phyloP scores from a whole-genome alignment of 2,797 vertebrate species.

The Novumbra hubbsi region DNA sequence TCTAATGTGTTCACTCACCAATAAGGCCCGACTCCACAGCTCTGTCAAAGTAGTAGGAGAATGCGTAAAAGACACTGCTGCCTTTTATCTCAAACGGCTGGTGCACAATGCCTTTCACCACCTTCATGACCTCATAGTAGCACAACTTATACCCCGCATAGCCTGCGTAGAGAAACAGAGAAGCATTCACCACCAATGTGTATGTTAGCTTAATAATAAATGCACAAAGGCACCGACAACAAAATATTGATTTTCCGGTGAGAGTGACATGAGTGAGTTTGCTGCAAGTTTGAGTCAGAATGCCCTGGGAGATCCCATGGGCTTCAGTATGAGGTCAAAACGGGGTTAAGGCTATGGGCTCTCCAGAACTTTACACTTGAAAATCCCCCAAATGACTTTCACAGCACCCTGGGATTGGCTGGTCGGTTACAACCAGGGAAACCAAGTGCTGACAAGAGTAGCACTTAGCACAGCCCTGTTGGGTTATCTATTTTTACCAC shows the following conservation, averaged over 20 bases:
- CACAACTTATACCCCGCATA: slow-evolving; percentile 91
- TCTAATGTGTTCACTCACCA: slow-evolving; percentile 73
- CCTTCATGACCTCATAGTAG: slow-evolving; percentile 87
- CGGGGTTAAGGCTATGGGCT: slow-evolving; percentile 44
- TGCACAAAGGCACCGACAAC: not conserved
- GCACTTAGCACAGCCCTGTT: slow-evolving; percentile 59
- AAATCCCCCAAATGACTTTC: slow-evolving; percentile 62
- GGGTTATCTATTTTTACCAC: slow-evolving; percentile 73
- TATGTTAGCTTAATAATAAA: not conserved
- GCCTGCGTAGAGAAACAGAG: slow-evolving; percentile 65
- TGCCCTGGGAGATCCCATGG: slow-evolving; percentile 26
- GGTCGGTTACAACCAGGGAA: slow-evolving; percentile 54
- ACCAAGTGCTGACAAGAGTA: slow-evolving; percentile 70
- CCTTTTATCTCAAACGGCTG: slow-evolving; percentile 89
- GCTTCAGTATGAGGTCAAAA: slow-evolving; percentile 46
- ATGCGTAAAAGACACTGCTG: slow-evolving; percentile 92
- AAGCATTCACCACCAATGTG: too few species aligned
- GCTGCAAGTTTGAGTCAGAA: slow-evolving; percentile 20
- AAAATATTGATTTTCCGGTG: not conserved
- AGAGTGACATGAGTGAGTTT: not conserved
- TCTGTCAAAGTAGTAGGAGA: slow-evolving; percentile 96
- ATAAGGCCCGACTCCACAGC: slow-evolving; percentile 91
- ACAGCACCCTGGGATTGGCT: slow-evolving; percentile 47
- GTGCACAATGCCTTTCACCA: slow-evolving; percentile 89
- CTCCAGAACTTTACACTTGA: slow-evolving; percentile 50